Evolutionary conservation across 1,140 invertebrate species (phyloP), one percentile per base, ranked within the genome.

Genomic region (Calliphora vicina): DNA sequence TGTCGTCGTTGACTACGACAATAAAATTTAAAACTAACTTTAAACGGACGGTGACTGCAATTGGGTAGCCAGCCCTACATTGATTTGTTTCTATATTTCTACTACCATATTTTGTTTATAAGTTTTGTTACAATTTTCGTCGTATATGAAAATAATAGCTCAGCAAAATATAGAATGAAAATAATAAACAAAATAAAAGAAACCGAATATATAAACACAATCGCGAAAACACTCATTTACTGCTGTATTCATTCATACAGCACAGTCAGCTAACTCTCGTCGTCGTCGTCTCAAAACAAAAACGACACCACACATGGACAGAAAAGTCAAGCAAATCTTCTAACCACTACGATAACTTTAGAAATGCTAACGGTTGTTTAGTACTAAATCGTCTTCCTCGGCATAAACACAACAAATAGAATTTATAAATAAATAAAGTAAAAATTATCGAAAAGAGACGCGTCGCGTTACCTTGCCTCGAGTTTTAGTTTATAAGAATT

Each of bases 301-400:
- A 17, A 57, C 15, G 1, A 17, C 13, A 6, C 6, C 13, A 57
- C 50, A 57, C 50, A 57, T 15, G 13, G 1, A 23, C n/a, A 43
- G 35, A 43, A 6, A n/a, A n/a, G 23, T 23, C 74, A 10, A 43
- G 42, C 42, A 78, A 23, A 78, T 23, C n/a, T 43, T 78, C 74
- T 78, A 78, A 78, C 74, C 74, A 35, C 74, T 78, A 78, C 20
- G 74, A 43, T 20, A 23, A 78, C 35, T 45, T 78, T 78, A 43
- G 74, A 45, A 78, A 78, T 78, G 13, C 43, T 78, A 78, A 78
- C 74, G 74, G 74, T 78, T 78, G 74, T 78, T 78, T 78, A 78
- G 74, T 78, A 78, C 35, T 45, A 45, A 78, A 78, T 25, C 74
- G 74, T 78, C 74, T 78, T 78, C 74, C 74, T 43, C 74, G 74